A percentile compares a stretch with the other conserved stretches of the same genome.
phyloP scores from a whole-genome alignment of 1,140 invertebrate genomes.

The Eumaeus atala region DNA sequence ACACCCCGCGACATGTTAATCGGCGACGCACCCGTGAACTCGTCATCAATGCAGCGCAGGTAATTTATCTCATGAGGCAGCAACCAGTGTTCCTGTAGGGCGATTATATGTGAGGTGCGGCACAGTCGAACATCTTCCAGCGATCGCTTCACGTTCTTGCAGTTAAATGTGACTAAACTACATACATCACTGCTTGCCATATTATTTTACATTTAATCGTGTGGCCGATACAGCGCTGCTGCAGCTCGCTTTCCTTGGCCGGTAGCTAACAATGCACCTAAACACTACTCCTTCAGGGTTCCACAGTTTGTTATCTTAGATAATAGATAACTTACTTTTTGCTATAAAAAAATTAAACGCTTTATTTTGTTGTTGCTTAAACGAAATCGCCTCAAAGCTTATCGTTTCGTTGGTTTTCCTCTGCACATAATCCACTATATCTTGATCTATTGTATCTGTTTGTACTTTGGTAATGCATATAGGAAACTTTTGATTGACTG shows the following conservation, averaged over 20 bases:
- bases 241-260: background rate
- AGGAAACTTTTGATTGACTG: slow-evolving; percentile 22
- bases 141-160: too few species aligned
- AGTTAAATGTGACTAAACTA: background rate
- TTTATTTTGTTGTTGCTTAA: slow-evolving; percentile 21
- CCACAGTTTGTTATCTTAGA: slow-evolving; percentile 26
- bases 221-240: background rate
- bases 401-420: slow-evolving; percentile 23
- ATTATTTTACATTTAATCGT: background rate
- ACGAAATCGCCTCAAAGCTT: slow-evolving; percentile 16
- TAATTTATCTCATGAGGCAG: background rate
- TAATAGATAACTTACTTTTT: slow-evolving; percentile 19
- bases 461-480: slow-evolving; percentile 30
- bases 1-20: too few species aligned
- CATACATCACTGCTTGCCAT: background rate
- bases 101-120: background rate
- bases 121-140: background rate
- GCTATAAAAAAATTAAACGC: slow-evolving; percentile 28
- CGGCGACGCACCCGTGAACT: too few species aligned
- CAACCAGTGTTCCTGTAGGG: background rate
- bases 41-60: too few species aligned
- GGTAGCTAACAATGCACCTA: slow-evolving; percentile 25
- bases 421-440: slow-evolving; percentile 25
- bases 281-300: slow-evolving; percentile 30
- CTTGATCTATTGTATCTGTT: slow-evolving; percentile 11